Evolutionary conservation across 2,797 vertebrate species (phyloP), one percentile per base, ranked within the genome.

Genomic region (Capromys pilorides): DNA sequence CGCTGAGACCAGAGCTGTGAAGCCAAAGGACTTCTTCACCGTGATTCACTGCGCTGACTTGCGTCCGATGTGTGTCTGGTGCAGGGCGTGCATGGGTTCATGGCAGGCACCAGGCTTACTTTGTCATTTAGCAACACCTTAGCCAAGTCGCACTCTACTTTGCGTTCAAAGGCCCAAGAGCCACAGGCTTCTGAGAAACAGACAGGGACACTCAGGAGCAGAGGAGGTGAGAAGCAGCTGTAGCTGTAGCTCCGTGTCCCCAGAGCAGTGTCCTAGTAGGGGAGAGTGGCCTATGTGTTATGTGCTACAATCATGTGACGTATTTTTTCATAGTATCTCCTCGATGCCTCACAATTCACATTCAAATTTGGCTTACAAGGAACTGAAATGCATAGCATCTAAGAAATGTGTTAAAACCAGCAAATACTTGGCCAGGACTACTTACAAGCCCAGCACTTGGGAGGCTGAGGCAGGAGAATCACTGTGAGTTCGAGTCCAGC

Each of bases 321-420:
- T 31, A 3, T 21, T 89, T 89, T 26, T 78, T 3, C 24, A 10
- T n/a, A 21, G 24, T 41, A 64, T n/a, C 13, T 94, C 77, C 62
- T 64, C 75, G 69, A 67, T 71, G n/a, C 62, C 10, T 83, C 57
- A 82, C 7, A 62, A 39, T 33, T 61, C 9, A 85, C 62, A 77
- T 31, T 61, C 61, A 73, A 36, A 85, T 67, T 93, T 64, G 57
- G n/a, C 41, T 87, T 69, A 71, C 49, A 79, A 71, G 61, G 84
- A 28, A 78, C 54, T 28, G 1, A 86, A 66, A 78, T 87, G 64
- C 31, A 66, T 28, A 75, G 45, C 26, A 88, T 7, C 13, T 33
- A 61, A 88, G 59, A 67, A 36, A 92, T 16, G 85, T 93, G 24
- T 69, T 94, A 88, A 89, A 88, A 64, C n/a, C 54, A 93, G 77